These are phyloP conservation scores for Xiphophorus birchmanni DNA, from an alignment of 2,797 vertebrate genomes.

Conservation along the genomic window DNA sequence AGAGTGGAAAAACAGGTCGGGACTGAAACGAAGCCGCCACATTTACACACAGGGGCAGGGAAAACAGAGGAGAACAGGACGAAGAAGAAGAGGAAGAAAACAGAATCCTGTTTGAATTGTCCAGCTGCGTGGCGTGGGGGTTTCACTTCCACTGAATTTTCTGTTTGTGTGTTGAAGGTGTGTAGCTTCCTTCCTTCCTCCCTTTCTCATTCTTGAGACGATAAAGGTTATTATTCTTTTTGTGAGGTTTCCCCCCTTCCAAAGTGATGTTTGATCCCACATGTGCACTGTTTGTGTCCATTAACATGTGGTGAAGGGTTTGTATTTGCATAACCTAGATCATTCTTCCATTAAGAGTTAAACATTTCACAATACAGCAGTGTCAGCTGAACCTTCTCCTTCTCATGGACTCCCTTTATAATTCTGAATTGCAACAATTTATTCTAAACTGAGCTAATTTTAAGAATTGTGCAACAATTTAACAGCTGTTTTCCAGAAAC, in stretches of 20 bases:
- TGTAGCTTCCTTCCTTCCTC: background rate
- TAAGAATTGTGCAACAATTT: background rate
- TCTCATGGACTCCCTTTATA: background rate
- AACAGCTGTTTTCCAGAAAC: background rate
- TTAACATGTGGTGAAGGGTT: background rate
- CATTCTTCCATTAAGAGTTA: background rate
- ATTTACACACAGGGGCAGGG: too few species aligned
- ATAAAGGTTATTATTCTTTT: background rate
- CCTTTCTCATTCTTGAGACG: background rate
- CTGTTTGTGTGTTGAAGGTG: background rate
- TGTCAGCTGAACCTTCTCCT: background rate
- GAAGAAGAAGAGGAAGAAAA: background rate
- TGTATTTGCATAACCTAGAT: background rate
- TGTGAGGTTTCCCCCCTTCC: background rate
- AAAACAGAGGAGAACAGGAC: background rate
- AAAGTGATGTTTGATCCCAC: background rate
- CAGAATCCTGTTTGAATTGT: background rate
- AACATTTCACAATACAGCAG: background rate
- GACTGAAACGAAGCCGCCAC: background rate
- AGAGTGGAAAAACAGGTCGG: conserved; percentile 43
- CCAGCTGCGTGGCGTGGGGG: background rate
- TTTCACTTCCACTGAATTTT: background rate
- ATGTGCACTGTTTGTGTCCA: background rate
- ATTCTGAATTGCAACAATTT: background rate
- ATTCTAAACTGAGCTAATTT: background rate